Percentiles rank a stretch among this genome's conserved stretches.
These are phyloP conservation scores for Lordiphosa fenestrarum DNA, from an alignment of 2,888 invertebrate species.

Conservation along the genomic window DNA sequence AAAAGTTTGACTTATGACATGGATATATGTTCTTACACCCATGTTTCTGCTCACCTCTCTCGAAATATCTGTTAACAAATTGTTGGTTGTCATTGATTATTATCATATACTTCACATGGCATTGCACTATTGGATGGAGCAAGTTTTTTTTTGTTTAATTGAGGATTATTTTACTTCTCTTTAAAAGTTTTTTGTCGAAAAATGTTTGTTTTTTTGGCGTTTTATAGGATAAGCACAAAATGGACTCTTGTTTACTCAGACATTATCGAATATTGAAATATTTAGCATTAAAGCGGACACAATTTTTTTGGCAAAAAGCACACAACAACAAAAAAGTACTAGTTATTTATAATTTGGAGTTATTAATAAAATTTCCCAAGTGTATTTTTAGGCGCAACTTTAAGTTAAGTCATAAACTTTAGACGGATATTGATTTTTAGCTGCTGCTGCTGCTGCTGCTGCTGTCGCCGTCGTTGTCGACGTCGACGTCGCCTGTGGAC, in stretches of 20 bases:
- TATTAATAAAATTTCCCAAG: conserved; percentile 8
- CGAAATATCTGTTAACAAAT: background rate
- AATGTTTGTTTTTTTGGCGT: background rate
- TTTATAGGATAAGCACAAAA: conserved; percentile 27
- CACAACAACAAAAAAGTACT: conserved; percentile 24
- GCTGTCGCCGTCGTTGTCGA: conserved; percentile 11
- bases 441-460: conserved; percentile 23
- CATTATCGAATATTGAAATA: background rate
- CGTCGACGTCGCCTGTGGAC: conserved; percentile 13
- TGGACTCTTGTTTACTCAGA: conserved; percentile 13
- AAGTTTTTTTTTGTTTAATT: conserved; percentile 19
- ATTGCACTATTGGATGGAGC: conserved; percentile 31
- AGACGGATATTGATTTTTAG: conserved; percentile 80
- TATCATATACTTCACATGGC: conserved; percentile 13
- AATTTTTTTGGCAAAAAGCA: conserved; percentile 38
- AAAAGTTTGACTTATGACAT: too few relatives aligned
- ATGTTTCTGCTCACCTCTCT: background rate
- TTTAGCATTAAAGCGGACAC: conserved; percentile 43
- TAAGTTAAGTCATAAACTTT: conserved; percentile 79
- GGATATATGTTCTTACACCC: too few relatives aligned
- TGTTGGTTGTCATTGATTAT: background rate
- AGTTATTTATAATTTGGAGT: conserved; percentile 2
- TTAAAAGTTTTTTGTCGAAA: conserved; percentile 2
- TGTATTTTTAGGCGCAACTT: conserved; percentile 35
- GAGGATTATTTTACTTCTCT: conserved; percentile 1